Percentiles rank a stretch among this genome's conserved stretches.
These are phyloP conservation scores for Todus mexicanus DNA, from an alignment of 2,797 vertebrate species.

Conservation along the genomic window DNA sequence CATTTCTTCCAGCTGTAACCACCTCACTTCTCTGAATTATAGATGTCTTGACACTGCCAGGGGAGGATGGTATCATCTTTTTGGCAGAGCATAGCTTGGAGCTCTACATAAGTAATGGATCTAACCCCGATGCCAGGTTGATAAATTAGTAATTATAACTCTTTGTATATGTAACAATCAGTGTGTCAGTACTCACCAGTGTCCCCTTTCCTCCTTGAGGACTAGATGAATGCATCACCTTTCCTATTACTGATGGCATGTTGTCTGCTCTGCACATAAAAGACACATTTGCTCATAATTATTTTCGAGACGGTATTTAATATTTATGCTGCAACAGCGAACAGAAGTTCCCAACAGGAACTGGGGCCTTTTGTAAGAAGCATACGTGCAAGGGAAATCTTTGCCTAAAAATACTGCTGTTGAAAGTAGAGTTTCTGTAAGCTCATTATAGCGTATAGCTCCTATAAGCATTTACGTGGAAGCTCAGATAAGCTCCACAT, in stretches of 20 bases:
- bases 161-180: slow-evolving; percentile 19
- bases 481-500: not conserved
- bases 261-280: not conserved
- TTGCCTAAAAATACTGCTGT: not conserved
- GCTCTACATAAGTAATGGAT: slow-evolving; percentile 35
- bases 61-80: slow-evolving; percentile 22
- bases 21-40: slow-evolving; percentile 19
- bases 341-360: not conserved
- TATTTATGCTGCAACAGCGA: not conserved
- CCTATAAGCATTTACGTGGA: not conserved
- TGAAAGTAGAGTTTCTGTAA: not conserved
- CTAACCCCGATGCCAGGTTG: not conserved
- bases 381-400: not conserved
- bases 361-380: not conserved
- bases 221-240: not conserved
- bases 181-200: not conserved
- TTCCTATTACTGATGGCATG: not conserved
- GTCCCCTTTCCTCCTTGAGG: not conserved
- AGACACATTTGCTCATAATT: slow-evolving; percentile 9
- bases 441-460: not conserved
- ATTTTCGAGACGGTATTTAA: slow-evolving; percentile 3
- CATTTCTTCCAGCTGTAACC: not conserved
- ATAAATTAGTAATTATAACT: slow-evolving; percentile 54
- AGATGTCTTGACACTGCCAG: not conserved
- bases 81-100: slow-evolving; percentile 34